phyloP scores from a whole-genome alignment of 2,888 invertebrate genomes.

The Norana najaformis region DNA sequence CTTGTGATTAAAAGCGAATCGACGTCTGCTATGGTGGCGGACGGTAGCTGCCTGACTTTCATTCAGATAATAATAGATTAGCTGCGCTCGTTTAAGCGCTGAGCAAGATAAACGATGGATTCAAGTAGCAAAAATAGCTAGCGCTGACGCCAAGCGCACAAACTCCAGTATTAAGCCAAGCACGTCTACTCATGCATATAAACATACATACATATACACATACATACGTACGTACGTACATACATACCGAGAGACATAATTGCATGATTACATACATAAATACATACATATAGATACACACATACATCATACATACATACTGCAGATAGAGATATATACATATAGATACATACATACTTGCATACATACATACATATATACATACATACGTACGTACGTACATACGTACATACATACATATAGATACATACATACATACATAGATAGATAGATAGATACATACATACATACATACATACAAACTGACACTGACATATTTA shows the following conservation, averaged over 20 bases:
- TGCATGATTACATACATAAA: not conserved
- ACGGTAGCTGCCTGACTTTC: too few species aligned
- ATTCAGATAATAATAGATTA: not conserved
- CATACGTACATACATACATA: too few species aligned
- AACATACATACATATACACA: not conserved
- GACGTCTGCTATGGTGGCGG: not conserved
- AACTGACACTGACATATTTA: not conserved
- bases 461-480: too few species aligned
- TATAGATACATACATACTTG: too few species aligned
- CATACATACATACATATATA: too few species aligned
- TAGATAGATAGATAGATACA: too few species aligned
- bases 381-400: too few species aligned
- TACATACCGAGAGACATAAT: not conserved
- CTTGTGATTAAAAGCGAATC: not conserved
- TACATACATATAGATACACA: not conserved
- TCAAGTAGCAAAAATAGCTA: not conserved
- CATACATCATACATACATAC: too few species aligned
- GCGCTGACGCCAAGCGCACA: not conserved
- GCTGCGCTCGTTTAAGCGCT: not conserved
- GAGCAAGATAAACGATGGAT: constrained; percentile 13
- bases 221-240: not conserved
- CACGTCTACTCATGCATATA: too few species aligned
- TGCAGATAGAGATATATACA: too few species aligned
- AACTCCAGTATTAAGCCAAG: not conserved
- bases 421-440: too few species aligned